Evolutionary conservation across 1,140 invertebrate species (phyloP).

Genomic region (Saccostrea cuccullata): DNA sequence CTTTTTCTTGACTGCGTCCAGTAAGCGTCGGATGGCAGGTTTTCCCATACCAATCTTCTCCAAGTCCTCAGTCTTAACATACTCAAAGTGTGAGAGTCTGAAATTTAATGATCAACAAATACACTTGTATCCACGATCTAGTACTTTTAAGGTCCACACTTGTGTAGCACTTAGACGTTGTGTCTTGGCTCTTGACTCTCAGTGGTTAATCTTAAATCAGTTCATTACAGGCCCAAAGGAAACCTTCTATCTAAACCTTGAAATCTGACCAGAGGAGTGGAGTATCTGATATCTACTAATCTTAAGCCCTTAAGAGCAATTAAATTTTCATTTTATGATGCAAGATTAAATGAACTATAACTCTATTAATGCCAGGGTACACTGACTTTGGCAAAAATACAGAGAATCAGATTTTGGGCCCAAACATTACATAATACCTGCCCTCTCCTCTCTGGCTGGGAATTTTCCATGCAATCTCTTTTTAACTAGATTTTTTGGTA

Average conservation of each 20-base stretch:
- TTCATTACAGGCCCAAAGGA: conserved; percentile 19
- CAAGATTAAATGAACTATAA: conserved; percentile 35
- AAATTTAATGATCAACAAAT: conserved; percentile 12
- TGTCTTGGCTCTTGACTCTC: conserved; percentile 1
- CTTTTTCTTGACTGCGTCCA: conserved; percentile 95
- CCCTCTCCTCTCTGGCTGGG: not conserved
- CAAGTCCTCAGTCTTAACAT: conserved; percentile 94
- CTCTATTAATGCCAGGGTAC: not conserved
- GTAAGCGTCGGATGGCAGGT: conserved; percentile 91
- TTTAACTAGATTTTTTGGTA: not conserved
- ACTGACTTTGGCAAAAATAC: conserved; percentile 1
- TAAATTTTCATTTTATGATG: conserved; percentile 37
- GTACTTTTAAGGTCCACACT: not conserved
- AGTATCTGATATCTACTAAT: conserved; percentile 19
- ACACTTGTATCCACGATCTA: not conserved
- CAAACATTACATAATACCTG: conserved; percentile 14
- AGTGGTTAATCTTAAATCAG: conserved; percentile 5
- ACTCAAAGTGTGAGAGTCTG: conserved; percentile 95
- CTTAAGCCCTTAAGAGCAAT: conserved; percentile 13
- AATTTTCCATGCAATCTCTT: not conserved
- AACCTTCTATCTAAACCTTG: not conserved
- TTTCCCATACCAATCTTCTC: conserved; percentile 96
- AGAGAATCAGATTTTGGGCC: not conserved
- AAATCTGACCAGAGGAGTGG: conserved; percentile 13
- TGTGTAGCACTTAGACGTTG: not conserved